These are phyloP conservation scores for Branchinecta lindahli DNA, from an alignment of 1,140 invertebrate species.

Conservation along the genomic window DNA sequence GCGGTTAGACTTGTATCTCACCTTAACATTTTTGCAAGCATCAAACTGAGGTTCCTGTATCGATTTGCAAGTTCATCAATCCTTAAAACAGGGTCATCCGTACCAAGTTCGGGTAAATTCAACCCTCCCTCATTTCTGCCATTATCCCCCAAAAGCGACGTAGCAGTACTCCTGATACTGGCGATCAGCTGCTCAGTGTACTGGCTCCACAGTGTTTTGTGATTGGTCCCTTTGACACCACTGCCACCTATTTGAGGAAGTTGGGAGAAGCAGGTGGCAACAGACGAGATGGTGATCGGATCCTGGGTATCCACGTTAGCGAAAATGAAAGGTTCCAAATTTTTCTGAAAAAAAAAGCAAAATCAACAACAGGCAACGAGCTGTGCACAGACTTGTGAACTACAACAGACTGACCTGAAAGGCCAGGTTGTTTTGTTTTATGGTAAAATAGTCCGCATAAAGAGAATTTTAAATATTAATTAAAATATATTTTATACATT, in stretches of 20 bases:
- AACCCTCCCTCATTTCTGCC: background rate
- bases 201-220: background rate
- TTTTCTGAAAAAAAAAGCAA: background rate
- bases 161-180: background rate
- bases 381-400: background rate
- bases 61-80: background rate
- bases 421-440: background rate
- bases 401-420: background rate
- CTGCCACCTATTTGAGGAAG: conserved; percentile 1
- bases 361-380: background rate
- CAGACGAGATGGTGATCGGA: background rate
- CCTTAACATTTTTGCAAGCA: background rate
- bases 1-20: background rate
- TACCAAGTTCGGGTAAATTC: background rate
- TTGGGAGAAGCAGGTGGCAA: background rate
- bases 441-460: too few species aligned
- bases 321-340: background rate
- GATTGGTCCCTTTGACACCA: background rate
- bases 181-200: background rate
- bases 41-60: background rate
- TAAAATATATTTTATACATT: too few species aligned
- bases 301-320: background rate
- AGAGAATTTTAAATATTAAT: too few species aligned
- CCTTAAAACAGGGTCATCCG: background rate
- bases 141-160: background rate